A percentile compares a stretch with the other conserved stretches of the same genome.
phyloP scores from a whole-genome alignment of 2,888 invertebrate genomes.

The Andrena dorsata region DNA sequence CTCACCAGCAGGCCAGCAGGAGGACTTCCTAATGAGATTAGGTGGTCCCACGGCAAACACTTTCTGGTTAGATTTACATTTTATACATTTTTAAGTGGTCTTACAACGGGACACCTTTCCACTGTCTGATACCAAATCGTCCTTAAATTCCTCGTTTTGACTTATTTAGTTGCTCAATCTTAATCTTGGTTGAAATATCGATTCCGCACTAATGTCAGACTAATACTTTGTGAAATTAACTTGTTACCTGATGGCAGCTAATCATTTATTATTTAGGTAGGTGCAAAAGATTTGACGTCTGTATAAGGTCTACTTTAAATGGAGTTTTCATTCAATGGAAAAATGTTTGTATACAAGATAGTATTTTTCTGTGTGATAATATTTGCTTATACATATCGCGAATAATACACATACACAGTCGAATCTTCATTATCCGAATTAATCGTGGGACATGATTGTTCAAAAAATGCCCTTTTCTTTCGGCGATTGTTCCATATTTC shows the following conservation, averaged over 20 bases:
- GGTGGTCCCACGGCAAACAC: constrained; percentile 82
- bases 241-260: background rate
- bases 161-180: constrained; percentile 18
- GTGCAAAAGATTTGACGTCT: too few species aligned
- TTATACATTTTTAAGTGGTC: constrained; percentile 84
- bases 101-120: constrained; percentile 54
- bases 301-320: too few species aligned
- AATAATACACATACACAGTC: too few species aligned
- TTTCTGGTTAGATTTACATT: constrained; percentile 84
- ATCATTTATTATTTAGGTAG: background rate
- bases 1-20: constrained; percentile 74
- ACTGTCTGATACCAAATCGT: constrained; percentile 45
- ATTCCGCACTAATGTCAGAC: background rate
- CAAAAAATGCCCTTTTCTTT: too few species aligned
- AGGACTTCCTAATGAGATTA: constrained; percentile 85
- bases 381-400: too few species aligned
- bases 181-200: constrained; percentile 21
- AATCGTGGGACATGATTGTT: too few species aligned
- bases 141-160: constrained; percentile 43
- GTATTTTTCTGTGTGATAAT: too few species aligned
- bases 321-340: too few species aligned
- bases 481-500: too few species aligned
- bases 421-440: too few species aligned
- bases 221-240: background rate
- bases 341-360: too few species aligned